phyloP scores from a whole-genome alignment of 2,888 invertebrate species.

The Lasiommata megera region DNA sequence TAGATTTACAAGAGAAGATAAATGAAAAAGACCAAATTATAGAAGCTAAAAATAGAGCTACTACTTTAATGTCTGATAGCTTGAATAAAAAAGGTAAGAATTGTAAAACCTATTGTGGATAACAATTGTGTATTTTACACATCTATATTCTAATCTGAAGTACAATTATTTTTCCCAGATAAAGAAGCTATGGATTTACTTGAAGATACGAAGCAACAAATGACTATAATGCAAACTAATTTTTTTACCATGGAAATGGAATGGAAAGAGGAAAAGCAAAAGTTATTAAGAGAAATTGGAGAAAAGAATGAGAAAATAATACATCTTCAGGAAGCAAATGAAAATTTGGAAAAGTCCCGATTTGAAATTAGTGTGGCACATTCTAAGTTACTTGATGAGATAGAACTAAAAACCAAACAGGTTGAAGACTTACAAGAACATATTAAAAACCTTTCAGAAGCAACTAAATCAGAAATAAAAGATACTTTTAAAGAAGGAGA shows the following conservation, averaged over 20 bases:
- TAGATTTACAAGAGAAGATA: conserved; percentile 91
- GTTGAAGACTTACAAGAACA: conserved; percentile 59
- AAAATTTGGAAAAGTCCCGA: conserved; percentile 70
- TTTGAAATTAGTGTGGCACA: conserved; percentile 77
- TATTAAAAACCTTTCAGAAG: conserved; percentile 46
- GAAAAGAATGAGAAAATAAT: conserved; percentile 79
- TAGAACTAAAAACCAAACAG: conserved; percentile 72
- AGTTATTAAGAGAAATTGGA: conserved; percentile 76
- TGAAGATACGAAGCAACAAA: conserved; percentile 90
- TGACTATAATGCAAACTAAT: conserved; percentile 90
- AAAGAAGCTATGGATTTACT: conserved; percentile 87
- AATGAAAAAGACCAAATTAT: conserved; percentile 92
- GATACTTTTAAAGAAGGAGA: conserved; percentile 65
- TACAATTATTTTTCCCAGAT: conserved; percentile 54
- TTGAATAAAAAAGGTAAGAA: conserved; percentile 82
- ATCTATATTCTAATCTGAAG: neutral
- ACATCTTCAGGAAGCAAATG: conserved; percentile 80
- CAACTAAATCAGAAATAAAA: conserved; percentile 28
- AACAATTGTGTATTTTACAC: too few species aligned
- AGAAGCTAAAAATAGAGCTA: conserved; percentile 89
- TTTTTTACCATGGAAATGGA: conserved; percentile 86
- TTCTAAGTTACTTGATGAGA: conserved; percentile 77
- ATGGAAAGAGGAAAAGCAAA: conserved; percentile 85
- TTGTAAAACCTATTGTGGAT: too few species aligned
- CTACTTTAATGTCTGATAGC: conserved; percentile 88